phyloP scores from a whole-genome alignment of 2,888 invertebrate genomes.

The Orthosia gothica region DNA sequence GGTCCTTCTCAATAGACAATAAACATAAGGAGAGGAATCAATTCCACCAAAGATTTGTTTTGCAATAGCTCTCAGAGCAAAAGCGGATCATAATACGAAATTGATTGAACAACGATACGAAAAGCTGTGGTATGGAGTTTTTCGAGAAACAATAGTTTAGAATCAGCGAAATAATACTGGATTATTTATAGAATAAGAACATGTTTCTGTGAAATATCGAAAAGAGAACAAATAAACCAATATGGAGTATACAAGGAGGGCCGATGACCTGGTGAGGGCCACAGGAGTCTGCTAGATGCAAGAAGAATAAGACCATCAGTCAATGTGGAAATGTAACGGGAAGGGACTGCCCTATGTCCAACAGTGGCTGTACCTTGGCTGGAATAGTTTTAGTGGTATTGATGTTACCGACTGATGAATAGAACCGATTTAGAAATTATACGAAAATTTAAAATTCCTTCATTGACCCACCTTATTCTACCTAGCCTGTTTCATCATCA shows the following conservation, averaged over 20 bases:
- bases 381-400: no score
- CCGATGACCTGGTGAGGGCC: not conserved
- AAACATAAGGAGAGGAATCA: slow-evolving; percentile 62
- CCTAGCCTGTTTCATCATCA: no score
- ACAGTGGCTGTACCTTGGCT: no score
- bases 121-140: slow-evolving; percentile 7
- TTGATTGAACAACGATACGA: slow-evolving; percentile 57
- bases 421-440: no score
- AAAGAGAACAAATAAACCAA: not conserved
- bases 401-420: no score
- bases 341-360: no score
- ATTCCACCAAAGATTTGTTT: slow-evolving; percentile 65
- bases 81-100: slow-evolving; percentile 53
- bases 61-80: slow-evolving; percentile 52
- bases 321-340: no score
- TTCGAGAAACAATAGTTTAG: slow-evolving; percentile 22
- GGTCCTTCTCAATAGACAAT: slow-evolving; percentile 51
- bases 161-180: slow-evolving; percentile 1
- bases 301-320: no score
- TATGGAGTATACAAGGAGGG: no score
- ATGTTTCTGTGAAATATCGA: not conserved
- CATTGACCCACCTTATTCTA: no score
- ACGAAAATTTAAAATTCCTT: no score
- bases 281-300: no score
- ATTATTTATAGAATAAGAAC: not conserved